Evolutionary conservation across 2,888 invertebrate species (phyloP), one percentile per base, ranked within the genome.

Genomic region (Cantharis flavilabris): DNA sequence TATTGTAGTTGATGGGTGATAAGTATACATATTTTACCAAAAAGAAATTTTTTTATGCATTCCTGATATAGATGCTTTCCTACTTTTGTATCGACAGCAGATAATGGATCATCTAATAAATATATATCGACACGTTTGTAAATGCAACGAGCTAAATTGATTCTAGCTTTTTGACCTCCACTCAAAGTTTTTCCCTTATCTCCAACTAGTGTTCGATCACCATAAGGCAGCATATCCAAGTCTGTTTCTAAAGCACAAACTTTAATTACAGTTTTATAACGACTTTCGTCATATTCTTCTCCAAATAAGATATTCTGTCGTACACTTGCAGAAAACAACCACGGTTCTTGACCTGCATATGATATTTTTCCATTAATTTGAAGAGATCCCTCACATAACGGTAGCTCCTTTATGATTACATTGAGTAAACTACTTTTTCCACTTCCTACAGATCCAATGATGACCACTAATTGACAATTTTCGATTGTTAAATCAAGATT

Each of bases 291-390:
- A 86, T 91, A 90, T 1, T 90, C 89, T 81, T 90, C 90, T 0
- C 95, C 95, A 87, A 96, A 96, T 0, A 95, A 86, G 74, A 97
- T 95, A 85, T 96, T 97, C 83, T 96, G 94, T 16, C 93, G 90
- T 0, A 96, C 91, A 76, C 84, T 91, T 13, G 89, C 90, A 1
- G 89, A 87, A 83, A 91, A 91, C 65, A 91, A 80, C 94, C 94
- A 94, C 0, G 94, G 91, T 84, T 93, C 90, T 83, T 93, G 93
- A 1, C 91, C 89, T 0, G 92, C 90, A 83, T 92, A 94, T 0
- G 90, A 90, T 16, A 90, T 83, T 64, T 80, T 86, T 18, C 93
- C 94, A 13, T 85, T 86, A 2, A 92, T 87, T 30, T 85, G 84
- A 28, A 90, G 80, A 3, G 79, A 84, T 0, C 91, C 91, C 3